These are phyloP conservation scores for Sinocyclocheilus grahami DNA, from an alignment of 2,113 vertebrate species.

Conservation along the genomic window DNA sequence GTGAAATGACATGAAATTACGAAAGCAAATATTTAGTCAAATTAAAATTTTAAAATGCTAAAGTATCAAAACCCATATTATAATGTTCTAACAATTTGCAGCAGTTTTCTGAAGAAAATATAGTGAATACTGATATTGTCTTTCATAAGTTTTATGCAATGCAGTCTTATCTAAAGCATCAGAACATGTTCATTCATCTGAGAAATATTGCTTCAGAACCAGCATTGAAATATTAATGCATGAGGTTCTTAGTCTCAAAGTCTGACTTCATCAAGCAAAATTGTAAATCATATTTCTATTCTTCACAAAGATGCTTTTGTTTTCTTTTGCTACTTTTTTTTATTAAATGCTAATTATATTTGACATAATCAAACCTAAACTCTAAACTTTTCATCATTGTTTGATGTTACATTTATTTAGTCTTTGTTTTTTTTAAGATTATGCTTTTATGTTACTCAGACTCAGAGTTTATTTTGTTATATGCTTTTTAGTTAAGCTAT, in stretches of 20 bases:
- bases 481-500: no score
- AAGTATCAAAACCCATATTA: neutral
- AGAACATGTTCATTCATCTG: constrained; percentile 1
- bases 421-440: neutral
- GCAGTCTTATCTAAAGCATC: constrained; percentile 4
- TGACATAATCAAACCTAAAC: neutral
- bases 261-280: constrained; percentile 5
- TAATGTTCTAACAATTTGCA: neutral
- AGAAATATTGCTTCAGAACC: neutral
- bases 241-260: neutral
- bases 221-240: neutral
- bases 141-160: neutral
- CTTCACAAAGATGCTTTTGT: constrained; percentile 14
- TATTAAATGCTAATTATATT: neutral
- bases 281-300: neutral
- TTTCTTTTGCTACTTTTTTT: neutral
- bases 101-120: neutral
- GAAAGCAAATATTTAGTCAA: neutral
- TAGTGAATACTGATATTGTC: neutral
- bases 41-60: neutral
- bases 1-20: neutral
- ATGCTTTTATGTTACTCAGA: neutral
- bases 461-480: no score
- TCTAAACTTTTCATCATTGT: neutral
- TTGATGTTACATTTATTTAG: neutral